These are phyloP conservation scores for Tachysurus fulvidraco DNA, from an alignment of 2,113 vertebrate genomes.

Conservation along the genomic window DNA sequence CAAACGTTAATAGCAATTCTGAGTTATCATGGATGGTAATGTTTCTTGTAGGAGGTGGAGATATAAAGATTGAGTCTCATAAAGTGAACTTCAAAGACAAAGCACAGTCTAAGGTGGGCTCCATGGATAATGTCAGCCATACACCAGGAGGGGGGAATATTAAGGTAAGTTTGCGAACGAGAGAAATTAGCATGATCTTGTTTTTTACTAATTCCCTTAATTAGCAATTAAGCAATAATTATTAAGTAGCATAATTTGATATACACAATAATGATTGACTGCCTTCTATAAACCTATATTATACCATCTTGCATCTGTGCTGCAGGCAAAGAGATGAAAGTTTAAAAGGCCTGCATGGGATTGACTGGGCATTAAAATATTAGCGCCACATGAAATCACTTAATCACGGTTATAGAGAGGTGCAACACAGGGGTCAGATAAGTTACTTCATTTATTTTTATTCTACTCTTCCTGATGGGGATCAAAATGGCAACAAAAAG, in stretches of 20 bases:
- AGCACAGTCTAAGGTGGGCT: slow-evolving; percentile 86
- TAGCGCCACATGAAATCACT: background rate
- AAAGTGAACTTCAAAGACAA: slow-evolving; percentile 90
- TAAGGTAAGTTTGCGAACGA: slow-evolving; percentile 76
- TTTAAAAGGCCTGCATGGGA: background rate
- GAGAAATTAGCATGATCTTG: background rate
- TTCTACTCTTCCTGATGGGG: background rate
- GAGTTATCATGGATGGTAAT: background rate
- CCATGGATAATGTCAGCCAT: slow-evolving; percentile 84
- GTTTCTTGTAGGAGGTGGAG: slow-evolving; percentile 80
- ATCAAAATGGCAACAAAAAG: background rate
- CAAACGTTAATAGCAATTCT: background rate
- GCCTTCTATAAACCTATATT: background rate
- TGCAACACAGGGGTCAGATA: background rate
- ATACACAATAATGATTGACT: background rate
- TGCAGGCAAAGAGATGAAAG: background rate
- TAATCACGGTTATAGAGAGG: background rate
- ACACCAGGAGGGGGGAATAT: slow-evolving; percentile 74
- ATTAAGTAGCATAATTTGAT: background rate
- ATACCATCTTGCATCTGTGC: background rate
- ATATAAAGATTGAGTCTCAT: slow-evolving; percentile 87
- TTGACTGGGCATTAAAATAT: background rate
- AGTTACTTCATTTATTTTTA: background rate
- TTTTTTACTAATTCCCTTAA: background rate
- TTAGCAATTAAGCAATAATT: too few species aligned